Evolutionary conservation across 2,113 vertebrate genomes (phyloP), one percentile per base, ranked within the genome.

Genomic region (Hippocampus comes): DNA sequence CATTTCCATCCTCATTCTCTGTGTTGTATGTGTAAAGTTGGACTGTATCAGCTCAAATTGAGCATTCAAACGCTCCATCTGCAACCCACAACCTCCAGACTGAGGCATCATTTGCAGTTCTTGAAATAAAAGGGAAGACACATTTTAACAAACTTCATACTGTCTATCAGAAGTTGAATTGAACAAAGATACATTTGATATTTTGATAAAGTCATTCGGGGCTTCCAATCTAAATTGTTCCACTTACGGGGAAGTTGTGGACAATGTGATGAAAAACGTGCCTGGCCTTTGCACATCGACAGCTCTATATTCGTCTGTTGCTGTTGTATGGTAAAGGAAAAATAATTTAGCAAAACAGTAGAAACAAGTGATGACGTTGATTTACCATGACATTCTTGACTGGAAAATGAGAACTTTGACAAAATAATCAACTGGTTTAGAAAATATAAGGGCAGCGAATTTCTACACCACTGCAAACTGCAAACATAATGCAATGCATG

Each of bases 1-100:
- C 53, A 84, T 67, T 18, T 92, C 87, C 5, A 68, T 60, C 43
- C 9, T 86, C 78, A 84, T 76, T 15, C 21, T 68, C 21, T 69
- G 21, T 0, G 9, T 18, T 3, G 81, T 87, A 46, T 90, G 87
- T 1, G 91, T 92, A 70, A 91, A 92, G 85, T 93, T 92, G 17
- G 78, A 59, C 38, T 84, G 27, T n/a, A 92, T 34, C 1, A 89
- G 17, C 1, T 73, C n/a, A 0, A 88, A 6, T 43, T 21, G 75
- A n/a, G 82, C 81, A 67, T 67, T 86, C 72, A 84, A 21, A 14
- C 46, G 75, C 2, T 83, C 74, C 2, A 1, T 0, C 14, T 70
- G 0, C 9, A 17, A 0, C 2, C 66, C 79, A 71, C 87, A 74
- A 8, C 68, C 53, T 38, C 14, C 23, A 66, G 1, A 2, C 38